These are phyloP conservation scores for Lepidocolaptes lacrymiger DNA, from an alignment of 2,797 vertebrate species.

Conservation along the genomic window DNA sequence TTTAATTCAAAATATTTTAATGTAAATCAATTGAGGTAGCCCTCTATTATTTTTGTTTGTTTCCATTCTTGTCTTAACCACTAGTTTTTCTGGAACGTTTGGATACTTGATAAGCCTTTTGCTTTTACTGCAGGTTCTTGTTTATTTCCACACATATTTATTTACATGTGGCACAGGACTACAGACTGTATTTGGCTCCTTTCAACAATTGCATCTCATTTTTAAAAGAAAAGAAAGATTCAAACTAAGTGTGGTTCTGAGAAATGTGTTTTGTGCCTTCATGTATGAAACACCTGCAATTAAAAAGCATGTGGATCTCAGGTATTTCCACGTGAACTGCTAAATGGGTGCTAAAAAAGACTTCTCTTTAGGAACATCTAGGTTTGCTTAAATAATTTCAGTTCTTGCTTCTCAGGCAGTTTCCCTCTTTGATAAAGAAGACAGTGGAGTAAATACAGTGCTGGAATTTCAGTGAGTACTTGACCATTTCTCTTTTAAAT, in stretches of 20 bases:
- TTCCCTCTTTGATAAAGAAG: slow-evolving; percentile 69
- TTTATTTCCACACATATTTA: not conserved
- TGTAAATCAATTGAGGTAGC: not conserved
- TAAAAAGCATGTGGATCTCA: not conserved
- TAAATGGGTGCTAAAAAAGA: not conserved
- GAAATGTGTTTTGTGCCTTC: not conserved
- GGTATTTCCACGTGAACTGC: not conserved
- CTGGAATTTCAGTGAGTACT: slow-evolving; percentile 72
- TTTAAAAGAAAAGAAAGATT: not conserved
- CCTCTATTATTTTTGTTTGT: not conserved
- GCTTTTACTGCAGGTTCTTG: not conserved
- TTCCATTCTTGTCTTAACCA: not conserved
- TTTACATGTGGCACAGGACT: not conserved
- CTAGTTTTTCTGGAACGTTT: not conserved
- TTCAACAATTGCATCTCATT: not conserved
- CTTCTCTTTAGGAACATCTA: not conserved
- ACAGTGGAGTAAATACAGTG: slow-evolving; percentile 56
- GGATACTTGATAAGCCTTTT: not conserved
- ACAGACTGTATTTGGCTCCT: not conserved
- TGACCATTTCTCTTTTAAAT: slow-evolving; percentile 72
- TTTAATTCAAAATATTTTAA: not conserved
- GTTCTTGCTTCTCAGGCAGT: slow-evolving; percentile 63
- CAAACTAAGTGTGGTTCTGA: not conserved
- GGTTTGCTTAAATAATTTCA: not conserved
- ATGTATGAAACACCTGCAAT: not conserved